phyloP scores from a whole-genome alignment of 2,113 vertebrate genomes.

The Callorhinus ursinus region DNA sequence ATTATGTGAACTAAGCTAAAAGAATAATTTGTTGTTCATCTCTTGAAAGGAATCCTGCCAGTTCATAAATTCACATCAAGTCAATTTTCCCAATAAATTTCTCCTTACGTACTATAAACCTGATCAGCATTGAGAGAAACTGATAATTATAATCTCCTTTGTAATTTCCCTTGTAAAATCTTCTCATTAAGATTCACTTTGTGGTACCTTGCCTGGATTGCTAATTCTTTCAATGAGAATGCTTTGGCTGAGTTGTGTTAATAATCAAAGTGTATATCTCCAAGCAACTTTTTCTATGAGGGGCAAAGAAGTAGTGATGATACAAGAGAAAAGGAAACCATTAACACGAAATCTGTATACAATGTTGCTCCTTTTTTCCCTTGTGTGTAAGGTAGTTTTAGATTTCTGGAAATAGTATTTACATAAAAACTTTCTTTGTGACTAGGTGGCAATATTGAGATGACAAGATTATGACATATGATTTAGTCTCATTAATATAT shows the following conservation, averaged over 20 bases:
- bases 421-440: slow-evolving; percentile 38
- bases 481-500: slow-evolving; percentile 39
- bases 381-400: slow-evolving; percentile 16
- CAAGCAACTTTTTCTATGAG: slow-evolving; percentile 49
- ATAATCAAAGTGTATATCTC: slow-evolving; percentile 75
- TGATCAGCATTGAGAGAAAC: slow-evolving; percentile 37
- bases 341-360: slow-evolving; percentile 43
- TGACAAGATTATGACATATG: slow-evolving; percentile 33
- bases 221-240: slow-evolving; percentile 75
- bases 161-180: slow-evolving; percentile 75
- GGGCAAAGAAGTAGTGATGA: slow-evolving; percentile 17
- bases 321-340: slow-evolving; percentile 49
- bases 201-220: slow-evolving; percentile 54
- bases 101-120: slow-evolving; percentile 48
- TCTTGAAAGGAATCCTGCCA: not conserved
- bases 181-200: slow-evolving; percentile 73
- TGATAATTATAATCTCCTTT: slow-evolving; percentile 72
- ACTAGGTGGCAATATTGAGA: not conserved
- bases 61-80: slow-evolving; percentile 65
- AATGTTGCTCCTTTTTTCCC: not conserved
- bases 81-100: slow-evolving; percentile 65
- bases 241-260: slow-evolving; percentile 60
- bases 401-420: not conserved
- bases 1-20: slow-evolving; percentile 28
- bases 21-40: slow-evolving; percentile 49